These are phyloP conservation scores for Hypena proboscidalis DNA, from an alignment of 2,888 invertebrate genomes.

Conservation along the genomic window DNA sequence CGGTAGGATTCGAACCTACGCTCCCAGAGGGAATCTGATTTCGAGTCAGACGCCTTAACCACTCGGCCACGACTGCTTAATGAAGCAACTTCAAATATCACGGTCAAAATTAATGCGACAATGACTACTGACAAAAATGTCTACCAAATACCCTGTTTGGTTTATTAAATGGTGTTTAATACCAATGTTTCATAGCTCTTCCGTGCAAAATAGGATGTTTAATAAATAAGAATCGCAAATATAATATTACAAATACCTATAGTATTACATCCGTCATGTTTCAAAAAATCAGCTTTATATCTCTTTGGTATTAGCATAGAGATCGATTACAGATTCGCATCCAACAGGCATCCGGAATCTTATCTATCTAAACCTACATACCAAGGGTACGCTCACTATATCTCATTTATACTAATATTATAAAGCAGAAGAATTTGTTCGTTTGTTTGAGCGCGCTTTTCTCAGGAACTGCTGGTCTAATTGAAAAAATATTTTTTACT, in stretches of 20 bases:
- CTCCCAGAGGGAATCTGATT: conserved; percentile 96
- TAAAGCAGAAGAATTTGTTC: background rate
- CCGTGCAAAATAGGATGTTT: too few relatives aligned
- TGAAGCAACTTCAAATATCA: background rate
- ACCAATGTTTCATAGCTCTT: background rate
- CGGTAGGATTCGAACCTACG: conserved; percentile 96
- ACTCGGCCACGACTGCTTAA: conserved; percentile 92
- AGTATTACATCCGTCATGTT: conserved; percentile 8
- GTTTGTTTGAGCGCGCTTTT: too few relatives aligned
- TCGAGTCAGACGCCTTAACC: conserved; percentile 96
- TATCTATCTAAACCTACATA: conserved; percentile 1
- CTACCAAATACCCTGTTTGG: background rate
- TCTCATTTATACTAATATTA: background rate
- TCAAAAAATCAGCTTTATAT: conserved; percentile 40
- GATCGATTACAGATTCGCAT: conserved; percentile 36
- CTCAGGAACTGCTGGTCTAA: too few relatives aligned
- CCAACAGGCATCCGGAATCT: conserved; percentile 16
- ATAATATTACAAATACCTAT: background rate
- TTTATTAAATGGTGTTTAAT: background rate
- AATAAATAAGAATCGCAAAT: too few relatives aligned
- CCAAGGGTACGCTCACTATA: background rate
- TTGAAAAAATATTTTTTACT: too few relatives aligned
- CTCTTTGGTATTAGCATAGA: conserved; percentile 36
- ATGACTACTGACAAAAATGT: background rate
- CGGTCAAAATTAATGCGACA: background rate